A percentile compares a stretch with the other conserved stretches of the same genome.
These are phyloP conservation scores for Macrotis lagotis DNA, from an alignment of 2,113 vertebrate species.

Conservation along the genomic window DNA sequence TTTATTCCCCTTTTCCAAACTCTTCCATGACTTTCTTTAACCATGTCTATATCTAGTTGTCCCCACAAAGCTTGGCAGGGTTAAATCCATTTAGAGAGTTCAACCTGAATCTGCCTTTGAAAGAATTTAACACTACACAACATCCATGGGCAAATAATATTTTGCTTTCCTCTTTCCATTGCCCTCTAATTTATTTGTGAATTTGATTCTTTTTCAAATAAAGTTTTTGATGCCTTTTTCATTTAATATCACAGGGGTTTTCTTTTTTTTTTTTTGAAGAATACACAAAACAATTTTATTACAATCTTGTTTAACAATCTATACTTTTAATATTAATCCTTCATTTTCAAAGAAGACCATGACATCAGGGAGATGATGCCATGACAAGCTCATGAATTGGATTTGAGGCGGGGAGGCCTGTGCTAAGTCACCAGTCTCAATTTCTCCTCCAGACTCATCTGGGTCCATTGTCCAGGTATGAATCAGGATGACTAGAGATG, in stretches of 20 bases:
- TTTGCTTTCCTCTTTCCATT: not conserved
- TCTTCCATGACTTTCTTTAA: not conserved
- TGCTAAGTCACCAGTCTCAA: too few relatives aligned
- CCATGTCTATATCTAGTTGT: not conserved
- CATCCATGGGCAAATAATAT: not conserved
- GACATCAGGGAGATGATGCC: too few relatives aligned
- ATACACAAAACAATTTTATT: not conserved
- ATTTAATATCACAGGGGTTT: not conserved
- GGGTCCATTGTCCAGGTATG: too few relatives aligned
- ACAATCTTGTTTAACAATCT: not conserved
- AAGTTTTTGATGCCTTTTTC: not conserved
- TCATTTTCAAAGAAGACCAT: too few relatives aligned
- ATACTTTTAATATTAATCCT: too few relatives aligned
- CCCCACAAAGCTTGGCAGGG: not conserved
- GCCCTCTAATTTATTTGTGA: not conserved
- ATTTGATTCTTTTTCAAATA: not conserved
- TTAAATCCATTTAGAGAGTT: not conserved
- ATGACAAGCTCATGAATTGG: too few relatives aligned
- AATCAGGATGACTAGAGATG: too few relatives aligned
- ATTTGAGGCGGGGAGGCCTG: too few relatives aligned
- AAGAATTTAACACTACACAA: not conserved
- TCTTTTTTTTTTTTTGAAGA: too few relatives aligned
- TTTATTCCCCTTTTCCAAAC: not conserved
- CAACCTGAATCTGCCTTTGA: not conserved
- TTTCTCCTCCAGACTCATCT: too few relatives aligned